phyloP scores from a whole-genome alignment of 2,888 invertebrate species.

The Drosophila phalerata region DNA sequence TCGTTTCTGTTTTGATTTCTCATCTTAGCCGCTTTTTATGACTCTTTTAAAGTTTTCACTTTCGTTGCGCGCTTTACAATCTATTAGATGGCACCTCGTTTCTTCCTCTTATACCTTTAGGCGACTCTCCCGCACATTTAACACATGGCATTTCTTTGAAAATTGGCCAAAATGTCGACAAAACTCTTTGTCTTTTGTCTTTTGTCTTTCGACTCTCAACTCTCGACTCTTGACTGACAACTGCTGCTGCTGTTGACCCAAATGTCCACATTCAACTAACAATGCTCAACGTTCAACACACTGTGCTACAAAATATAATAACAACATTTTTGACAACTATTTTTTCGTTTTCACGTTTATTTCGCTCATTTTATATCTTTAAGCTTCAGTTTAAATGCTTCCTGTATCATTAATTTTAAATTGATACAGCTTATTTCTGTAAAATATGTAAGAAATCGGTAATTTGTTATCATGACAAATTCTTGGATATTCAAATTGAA shows the following conservation, averaged over 20 bases:
- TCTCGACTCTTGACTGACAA: constrained; percentile 40
- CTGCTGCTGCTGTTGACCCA: constrained; percentile 54
- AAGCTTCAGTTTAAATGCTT: no score
- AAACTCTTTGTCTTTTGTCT: constrained; percentile 19
- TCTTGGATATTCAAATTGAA: not conserved
- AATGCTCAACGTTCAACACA: constrained; percentile 41
- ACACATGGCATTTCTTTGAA: constrained; percentile 43
- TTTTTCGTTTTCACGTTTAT: not conserved
- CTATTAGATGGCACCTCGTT: constrained; percentile 28
- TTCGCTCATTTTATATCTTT: not conserved
- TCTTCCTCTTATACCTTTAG: constrained; percentile 1
- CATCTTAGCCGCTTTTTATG: constrained; percentile 5
- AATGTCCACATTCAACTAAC: constrained; percentile 54
- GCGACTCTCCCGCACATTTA: constrained; percentile 38
- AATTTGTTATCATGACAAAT: no score
- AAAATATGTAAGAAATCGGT: not conserved
- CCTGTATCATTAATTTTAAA: no score
- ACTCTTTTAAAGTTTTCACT: constrained; percentile 46
- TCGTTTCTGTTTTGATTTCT: constrained; percentile 12
- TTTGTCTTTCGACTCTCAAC: constrained; percentile 18
- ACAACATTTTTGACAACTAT: not conserved
- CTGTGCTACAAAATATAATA: constrained; percentile 32
- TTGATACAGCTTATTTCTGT: no score
- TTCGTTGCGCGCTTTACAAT: constrained; percentile 32
- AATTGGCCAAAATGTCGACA: constrained; percentile 36